phyloP scores from a whole-genome alignment of 2,888 invertebrate genomes.

The Deilephila elpenor region DNA sequence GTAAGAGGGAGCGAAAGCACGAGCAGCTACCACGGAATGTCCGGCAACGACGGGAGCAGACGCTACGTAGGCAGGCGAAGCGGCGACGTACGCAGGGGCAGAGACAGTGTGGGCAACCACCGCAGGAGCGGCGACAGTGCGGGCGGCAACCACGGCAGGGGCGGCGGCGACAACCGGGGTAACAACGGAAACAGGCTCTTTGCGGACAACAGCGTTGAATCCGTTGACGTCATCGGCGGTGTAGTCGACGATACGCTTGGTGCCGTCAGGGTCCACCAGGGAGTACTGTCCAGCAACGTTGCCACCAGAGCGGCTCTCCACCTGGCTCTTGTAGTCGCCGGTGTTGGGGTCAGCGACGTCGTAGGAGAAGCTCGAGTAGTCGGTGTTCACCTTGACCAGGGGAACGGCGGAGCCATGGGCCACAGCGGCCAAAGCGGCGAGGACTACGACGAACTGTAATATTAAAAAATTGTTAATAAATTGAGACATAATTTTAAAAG shows the following conservation, averaged over 20 bases:
- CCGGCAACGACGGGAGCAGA: constrained; percentile 48
- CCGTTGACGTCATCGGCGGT: constrained; percentile 79
- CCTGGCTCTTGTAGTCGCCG: constrained; percentile 83
- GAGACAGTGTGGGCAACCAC: constrained; percentile 42
- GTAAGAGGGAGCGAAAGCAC: constrained; percentile 41
- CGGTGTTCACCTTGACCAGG: constrained; percentile 60
- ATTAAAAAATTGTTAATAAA: background rate
- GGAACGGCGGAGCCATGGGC: constrained; percentile 68
- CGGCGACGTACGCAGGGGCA: constrained; percentile 36
- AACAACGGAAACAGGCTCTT: constrained; percentile 68
- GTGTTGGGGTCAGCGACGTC: constrained; percentile 83
- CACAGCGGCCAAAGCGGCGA: constrained; percentile 65
- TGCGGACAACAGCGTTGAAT: constrained; percentile 84
- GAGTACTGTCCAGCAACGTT: constrained; percentile 82
- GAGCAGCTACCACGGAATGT: constrained; percentile 38
- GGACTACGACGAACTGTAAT: constrained; percentile 69
- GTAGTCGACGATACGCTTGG: constrained; percentile 82
- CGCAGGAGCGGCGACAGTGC: constrained; percentile 45
- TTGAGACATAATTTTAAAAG: background rate
- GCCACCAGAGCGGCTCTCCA: constrained; percentile 79
- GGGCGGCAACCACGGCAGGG: constrained; percentile 43
- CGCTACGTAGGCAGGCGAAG: constrained; percentile 41
- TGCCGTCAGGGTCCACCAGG: constrained; percentile 81
- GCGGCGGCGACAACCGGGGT: constrained; percentile 51
- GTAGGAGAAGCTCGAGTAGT: constrained; percentile 78